A percentile compares a stretch with the other conserved stretches of the same genome.
These are phyloP conservation scores for Cataglyphis cursor DNA, from an alignment of 2,888 invertebrate species.

Conservation along the genomic window DNA sequence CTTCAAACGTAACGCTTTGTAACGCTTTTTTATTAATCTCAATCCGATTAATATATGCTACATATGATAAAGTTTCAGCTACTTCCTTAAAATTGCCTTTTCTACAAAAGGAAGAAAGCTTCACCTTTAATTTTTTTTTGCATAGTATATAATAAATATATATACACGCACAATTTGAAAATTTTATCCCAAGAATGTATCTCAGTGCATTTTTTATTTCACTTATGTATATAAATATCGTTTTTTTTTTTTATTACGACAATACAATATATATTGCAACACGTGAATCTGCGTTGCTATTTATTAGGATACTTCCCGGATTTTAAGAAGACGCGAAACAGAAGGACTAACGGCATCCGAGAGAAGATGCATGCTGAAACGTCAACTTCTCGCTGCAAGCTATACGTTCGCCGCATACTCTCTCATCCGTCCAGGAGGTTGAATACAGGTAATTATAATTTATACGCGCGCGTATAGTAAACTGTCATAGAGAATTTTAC, in stretches of 20 bases:
- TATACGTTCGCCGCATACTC: slow-evolving; percentile 24
- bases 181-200: not conserved
- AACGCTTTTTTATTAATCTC: too few relatives aligned
- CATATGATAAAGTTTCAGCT: too few relatives aligned
- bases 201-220: not conserved
- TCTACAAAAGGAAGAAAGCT: too few relatives aligned
- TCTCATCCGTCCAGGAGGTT: slow-evolving; percentile 52
- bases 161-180: not conserved
- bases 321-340: slow-evolving; percentile 35
- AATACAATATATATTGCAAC: slow-evolving; percentile 17
- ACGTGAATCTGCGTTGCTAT: not conserved
- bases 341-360: slow-evolving; percentile 32
- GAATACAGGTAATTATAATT: slow-evolving; percentile 63
- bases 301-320: not conserved
- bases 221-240: not conserved
- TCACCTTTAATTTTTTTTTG: too few relatives aligned
- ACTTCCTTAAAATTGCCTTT: too few relatives aligned
- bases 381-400: slow-evolving; percentile 11
- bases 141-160: not conserved
- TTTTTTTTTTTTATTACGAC: not conserved
- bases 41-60: too few relatives aligned
- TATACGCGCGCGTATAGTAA: slow-evolving; percentile 10
- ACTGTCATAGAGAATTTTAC: slow-evolving; percentile 21
- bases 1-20: too few relatives aligned
- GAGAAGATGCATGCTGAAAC: slow-evolving; percentile 36